phyloP scores from a whole-genome alignment of 2,797 vertebrate genomes.

The Craterocephalus amniculus region DNA sequence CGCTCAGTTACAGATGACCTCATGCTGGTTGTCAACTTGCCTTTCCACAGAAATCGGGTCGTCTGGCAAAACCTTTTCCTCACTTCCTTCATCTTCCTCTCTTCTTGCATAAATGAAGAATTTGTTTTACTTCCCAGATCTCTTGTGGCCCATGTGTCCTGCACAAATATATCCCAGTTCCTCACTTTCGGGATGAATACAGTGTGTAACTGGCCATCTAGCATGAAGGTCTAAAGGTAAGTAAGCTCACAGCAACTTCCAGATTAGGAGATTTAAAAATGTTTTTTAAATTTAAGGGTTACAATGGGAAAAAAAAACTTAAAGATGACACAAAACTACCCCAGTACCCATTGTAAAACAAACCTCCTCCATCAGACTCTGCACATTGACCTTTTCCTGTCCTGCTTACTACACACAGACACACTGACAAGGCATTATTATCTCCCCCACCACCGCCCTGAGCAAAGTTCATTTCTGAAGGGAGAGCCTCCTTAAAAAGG shows the following conservation, averaged over 20 bases:
- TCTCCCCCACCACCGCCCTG: conserved; percentile 31
- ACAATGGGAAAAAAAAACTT: neutral
- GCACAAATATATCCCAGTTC: conserved; percentile 12
- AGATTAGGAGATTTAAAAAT: neutral
- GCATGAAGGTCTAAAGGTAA: conserved; percentile 1
- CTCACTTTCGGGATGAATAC: conserved; percentile 9
- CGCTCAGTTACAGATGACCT: conserved; percentile 69
- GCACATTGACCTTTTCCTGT: conserved; percentile 34
- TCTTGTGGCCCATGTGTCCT: neutral
- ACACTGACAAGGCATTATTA: conserved; percentile 31
- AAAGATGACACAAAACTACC: neutral
- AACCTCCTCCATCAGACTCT: conserved; percentile 32
- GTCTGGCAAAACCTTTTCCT: conserved; percentile 28
- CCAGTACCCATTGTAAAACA: conserved; percentile 16
- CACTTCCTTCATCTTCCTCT: neutral
- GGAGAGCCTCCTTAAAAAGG: conserved; percentile 45
- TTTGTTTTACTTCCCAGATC: neutral
- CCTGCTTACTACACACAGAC: conserved; percentile 19
- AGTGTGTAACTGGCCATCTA: neutral
- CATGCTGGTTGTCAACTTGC: conserved; percentile 57
- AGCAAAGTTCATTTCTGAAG: conserved; percentile 64
- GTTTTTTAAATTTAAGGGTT: neutral
- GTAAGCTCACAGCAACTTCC: neutral
- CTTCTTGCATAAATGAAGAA: neutral
- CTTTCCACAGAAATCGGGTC: conserved; percentile 54